Conservation (phyloP, 2,797 vertebrate species). For the Platyrinchus mystaceus region DNA sequence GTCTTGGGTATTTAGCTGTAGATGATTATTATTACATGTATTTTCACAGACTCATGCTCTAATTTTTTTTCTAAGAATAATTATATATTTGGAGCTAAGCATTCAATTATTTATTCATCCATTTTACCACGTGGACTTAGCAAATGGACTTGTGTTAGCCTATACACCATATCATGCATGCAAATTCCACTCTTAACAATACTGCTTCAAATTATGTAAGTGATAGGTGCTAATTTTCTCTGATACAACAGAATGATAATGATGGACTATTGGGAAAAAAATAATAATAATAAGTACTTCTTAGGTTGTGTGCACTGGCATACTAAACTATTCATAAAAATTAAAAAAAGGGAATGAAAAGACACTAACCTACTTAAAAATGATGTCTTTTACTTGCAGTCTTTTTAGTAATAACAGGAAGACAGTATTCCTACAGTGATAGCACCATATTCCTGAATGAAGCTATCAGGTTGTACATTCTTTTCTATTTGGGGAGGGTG, state of each 20-base stretch:
- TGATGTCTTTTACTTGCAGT: not conserved
- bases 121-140: conserved; percentile 43
- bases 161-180: conserved; percentile 50
- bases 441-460: not conserved
- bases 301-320: conserved; percentile 54
- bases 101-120: conserved; percentile 65
- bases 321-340: conserved; percentile 48
- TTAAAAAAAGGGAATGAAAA: not conserved
- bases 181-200: conserved; percentile 62
- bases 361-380: conserved; percentile 14
- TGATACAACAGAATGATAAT: conserved; percentile 63
- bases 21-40: conserved; percentile 45
- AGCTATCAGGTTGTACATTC: not conserved
- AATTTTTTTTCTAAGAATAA: conserved; percentile 44
- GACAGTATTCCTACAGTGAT: not conserved
- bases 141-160: conserved; percentile 59
- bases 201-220: conserved; percentile 58
- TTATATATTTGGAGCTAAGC: conserved; percentile 55
- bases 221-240: conserved; percentile 67
- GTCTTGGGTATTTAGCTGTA: conserved; percentile 10
- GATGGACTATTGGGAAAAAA: conserved; percentile 45
- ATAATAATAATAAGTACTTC: conserved; percentile 43
- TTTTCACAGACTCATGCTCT: conserved; percentile 28
- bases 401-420: not conserved
- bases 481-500: not conserved